A percentile compares a stretch with the other conserved stretches of the same genome.
Evolutionary conservation across 2,797 vertebrate species (phyloP).

Genomic region (Chaetodon trifasciatus): DNA sequence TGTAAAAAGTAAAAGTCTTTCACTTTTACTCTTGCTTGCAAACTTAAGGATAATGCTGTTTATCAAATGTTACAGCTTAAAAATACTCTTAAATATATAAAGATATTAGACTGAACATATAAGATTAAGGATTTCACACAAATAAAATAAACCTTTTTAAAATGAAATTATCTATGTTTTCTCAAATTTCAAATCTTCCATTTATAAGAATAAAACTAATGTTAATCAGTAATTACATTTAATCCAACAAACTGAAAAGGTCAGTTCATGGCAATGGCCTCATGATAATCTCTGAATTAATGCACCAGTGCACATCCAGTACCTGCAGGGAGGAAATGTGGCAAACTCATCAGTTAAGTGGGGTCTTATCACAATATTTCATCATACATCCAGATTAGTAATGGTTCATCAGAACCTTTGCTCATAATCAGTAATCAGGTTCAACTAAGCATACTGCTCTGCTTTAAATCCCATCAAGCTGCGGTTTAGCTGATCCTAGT

Average conservation of each 20-base stretch:
- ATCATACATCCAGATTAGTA: neutral
- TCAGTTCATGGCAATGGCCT: neutral
- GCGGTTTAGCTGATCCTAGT: neutral
- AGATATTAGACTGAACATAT: too few species aligned
- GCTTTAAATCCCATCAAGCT: neutral
- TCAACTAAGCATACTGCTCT: neutral
- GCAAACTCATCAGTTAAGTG: neutral
- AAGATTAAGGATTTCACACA: too few species aligned
- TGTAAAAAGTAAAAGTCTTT: neutral
- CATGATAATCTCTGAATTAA: too few species aligned
- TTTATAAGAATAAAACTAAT: too few species aligned
- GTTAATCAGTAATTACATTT: too few species aligned
- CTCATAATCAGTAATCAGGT: neutral
- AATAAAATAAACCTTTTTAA: too few species aligned
- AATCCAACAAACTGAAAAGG: neutral
- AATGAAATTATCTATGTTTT: too few species aligned
- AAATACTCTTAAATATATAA: too few species aligned
- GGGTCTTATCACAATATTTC: neutral
- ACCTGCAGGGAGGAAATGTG: neutral
- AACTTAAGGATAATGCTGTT: neutral
- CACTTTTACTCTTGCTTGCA: neutral
- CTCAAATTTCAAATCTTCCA: too few species aligned
- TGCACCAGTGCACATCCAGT: neutral
- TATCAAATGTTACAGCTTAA: neutral
- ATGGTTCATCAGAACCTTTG: neutral